These are phyloP conservation scores for Meloe dianella DNA, from an alignment of 2,888 invertebrate genomes.

Conservation along the genomic window DNA sequence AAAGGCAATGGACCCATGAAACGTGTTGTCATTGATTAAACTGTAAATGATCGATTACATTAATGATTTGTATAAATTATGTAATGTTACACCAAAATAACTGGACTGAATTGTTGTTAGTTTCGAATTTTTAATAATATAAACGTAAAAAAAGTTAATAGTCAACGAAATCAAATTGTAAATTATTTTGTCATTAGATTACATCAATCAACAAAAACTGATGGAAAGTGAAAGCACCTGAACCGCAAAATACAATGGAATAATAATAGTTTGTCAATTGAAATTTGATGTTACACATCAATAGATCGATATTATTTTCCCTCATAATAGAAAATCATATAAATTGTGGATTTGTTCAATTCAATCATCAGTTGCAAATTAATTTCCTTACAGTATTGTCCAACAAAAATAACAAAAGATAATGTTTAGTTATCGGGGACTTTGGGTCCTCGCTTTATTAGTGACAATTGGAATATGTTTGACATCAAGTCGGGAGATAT, in stretches of 20 bases:
- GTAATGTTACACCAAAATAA: neutral
- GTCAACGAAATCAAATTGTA: slow-evolving; percentile 15
- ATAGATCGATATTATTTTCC: slow-evolving; percentile 45
- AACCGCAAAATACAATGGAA: slow-evolving; percentile 55
- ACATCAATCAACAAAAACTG: slow-evolving; percentile 43
- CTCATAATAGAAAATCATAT: slow-evolving; percentile 47
- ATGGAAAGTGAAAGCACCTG: slow-evolving; percentile 48
- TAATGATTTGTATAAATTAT: neutral
- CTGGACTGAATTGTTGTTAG: neutral
- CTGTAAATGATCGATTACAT: neutral
- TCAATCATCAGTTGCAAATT: slow-evolving; percentile 45
- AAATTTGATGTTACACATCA: slow-evolving; percentile 47
- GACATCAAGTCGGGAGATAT: slow-evolving; percentile 63
- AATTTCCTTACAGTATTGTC: slow-evolving; percentile 32
- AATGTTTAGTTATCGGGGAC: slow-evolving; percentile 67
- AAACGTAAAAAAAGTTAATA: neutral
- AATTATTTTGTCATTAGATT: slow-evolving; percentile 37
- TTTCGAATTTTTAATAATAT: neutral
- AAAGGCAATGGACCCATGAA: neutral
- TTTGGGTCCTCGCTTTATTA: slow-evolving; percentile 71
- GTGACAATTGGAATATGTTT: slow-evolving; percentile 59
- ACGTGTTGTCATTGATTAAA: neutral
- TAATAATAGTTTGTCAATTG: slow-evolving; percentile 48
- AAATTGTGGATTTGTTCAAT: slow-evolving; percentile 39
- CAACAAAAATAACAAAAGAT: neutral